Conservation (phyloP, 2,797 vertebrate genomes). For the Enteromius unitaeniatus region DNA sequence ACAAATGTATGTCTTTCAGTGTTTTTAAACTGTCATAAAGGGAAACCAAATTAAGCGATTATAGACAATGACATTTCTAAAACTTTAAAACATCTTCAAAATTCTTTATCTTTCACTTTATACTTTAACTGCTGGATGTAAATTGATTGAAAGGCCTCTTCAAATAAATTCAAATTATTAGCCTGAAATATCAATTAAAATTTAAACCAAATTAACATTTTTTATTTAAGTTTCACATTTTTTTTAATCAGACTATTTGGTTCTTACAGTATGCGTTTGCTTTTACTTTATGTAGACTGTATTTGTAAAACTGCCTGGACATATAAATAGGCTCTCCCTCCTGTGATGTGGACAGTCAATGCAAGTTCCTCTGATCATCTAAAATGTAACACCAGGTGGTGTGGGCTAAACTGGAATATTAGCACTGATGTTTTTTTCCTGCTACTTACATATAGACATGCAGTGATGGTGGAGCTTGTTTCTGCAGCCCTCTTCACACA, state of each 20-base stretch:
- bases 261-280: neutral
- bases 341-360: neutral
- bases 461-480: constrained; percentile 93
- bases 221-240: neutral
- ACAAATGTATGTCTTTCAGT: neutral
- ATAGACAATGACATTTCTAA: neutral
- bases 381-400: neutral
- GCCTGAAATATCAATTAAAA: neutral
- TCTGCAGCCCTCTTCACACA: constrained; percentile 90
- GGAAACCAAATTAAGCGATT: neutral
- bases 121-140: neutral
- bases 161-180: neutral
- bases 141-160: neutral
- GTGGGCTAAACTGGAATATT: neutral
- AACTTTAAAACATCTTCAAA: neutral
- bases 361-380: neutral
- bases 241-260: neutral
- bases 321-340: neutral
- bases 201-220: neutral
- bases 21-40: neutral
- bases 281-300: neutral
- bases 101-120: neutral
- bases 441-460: constrained; percentile 91
- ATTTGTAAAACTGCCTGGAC: neutral
- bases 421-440: neutral